A percentile compares a stretch with the other conserved stretches of the same genome.
Conservation (phyloP, 2,113 vertebrate genomes). For the Syngnathus floridae region DNA sequence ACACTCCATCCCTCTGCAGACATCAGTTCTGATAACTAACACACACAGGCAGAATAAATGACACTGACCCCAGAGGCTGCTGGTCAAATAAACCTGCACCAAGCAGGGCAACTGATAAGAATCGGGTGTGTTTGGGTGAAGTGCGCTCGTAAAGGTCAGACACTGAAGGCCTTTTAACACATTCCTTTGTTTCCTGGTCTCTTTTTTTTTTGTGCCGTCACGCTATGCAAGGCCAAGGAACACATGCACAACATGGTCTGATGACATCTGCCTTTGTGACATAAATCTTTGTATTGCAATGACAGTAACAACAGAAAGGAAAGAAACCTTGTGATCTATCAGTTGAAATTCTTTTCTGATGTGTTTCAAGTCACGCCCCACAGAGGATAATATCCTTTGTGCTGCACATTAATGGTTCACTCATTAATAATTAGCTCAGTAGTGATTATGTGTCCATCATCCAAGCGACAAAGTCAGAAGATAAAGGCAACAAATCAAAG, state of each 20-base stretch:
- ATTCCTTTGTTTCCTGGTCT: conserved; percentile 37
- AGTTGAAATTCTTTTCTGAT: not conserved
- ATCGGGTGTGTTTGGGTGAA: conserved; percentile 41
- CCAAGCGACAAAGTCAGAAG: not conserved
- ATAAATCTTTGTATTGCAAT: not conserved
- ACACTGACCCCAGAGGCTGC: conserved; percentile 45
- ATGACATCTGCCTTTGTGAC: conserved; percentile 1
- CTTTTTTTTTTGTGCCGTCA: not conserved
- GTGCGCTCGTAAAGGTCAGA: conserved; percentile 33
- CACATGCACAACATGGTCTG: not conserved
- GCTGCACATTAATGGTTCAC: not conserved
- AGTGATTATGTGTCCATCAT: not conserved
- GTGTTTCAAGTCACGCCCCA: too few relatives aligned
- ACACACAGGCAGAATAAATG: conserved; percentile 31
- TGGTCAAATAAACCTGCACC: conserved; percentile 48
- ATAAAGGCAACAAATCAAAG: not conserved
- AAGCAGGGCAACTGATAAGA: conserved; percentile 38
- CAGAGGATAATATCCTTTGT: not conserved
- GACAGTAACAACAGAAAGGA: not conserved
- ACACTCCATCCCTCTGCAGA: conserved; percentile 45
- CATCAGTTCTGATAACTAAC: conserved; percentile 47
- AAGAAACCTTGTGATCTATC: not conserved
- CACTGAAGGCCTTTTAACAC: conserved; percentile 30
- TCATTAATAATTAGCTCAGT: not conserved
- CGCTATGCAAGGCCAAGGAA: not conserved